Base-by-base conservation (phyloP, 2,797 vertebrate species). In the Paratrypauchen microcephalus region DNA sequence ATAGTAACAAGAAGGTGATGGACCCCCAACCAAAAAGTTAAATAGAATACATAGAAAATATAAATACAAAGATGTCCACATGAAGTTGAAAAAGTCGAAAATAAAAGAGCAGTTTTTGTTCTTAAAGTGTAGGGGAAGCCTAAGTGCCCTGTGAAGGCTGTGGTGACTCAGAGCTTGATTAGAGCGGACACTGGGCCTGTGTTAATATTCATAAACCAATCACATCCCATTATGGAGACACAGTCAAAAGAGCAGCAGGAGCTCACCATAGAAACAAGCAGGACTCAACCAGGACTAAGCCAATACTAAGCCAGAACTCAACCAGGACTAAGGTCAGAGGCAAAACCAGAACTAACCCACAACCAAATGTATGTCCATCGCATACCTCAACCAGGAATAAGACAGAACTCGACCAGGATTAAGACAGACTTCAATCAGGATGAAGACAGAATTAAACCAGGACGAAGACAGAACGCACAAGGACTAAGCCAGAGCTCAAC, bases 141-240 rank as follows among this genome's bases (percentile, higher is more conserved):
- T 9, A 8, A 32, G 57, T 19, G 56, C 16, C 2, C 13, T 3
- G 57, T 28, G 18, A 59, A 70, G 62, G 78, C 56, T 28, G 59
- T 68, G 59, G 71, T 81, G 84, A 79, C 72, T 82, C 78, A 65
- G 6, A 78, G 70, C 66, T 0, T 48, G 26, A 63, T 65, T 59
- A 26, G 59, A 68, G 60, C 6, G 16, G 5, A 54, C 65, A 11
- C 36, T 58, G 39, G 18, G 45, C 6, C 52, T n/a, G 21, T 8
- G 60, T 72, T 65, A 58, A 70, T 55, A 54, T 69, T 71, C 61
- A 59, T 13, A 62, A 72, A 68, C 77, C 73, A 21, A 24, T 0
- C 15, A 6, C 1, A 47, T 65, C 59, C 41, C 26, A 56, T 60
- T 28, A 57, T 16, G 70, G 56, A 48, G 50, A 60, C 32, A 61